Evolutionary conservation across 2,888 invertebrate species (phyloP).

Genomic region (Xestia sexstrigata): DNA sequence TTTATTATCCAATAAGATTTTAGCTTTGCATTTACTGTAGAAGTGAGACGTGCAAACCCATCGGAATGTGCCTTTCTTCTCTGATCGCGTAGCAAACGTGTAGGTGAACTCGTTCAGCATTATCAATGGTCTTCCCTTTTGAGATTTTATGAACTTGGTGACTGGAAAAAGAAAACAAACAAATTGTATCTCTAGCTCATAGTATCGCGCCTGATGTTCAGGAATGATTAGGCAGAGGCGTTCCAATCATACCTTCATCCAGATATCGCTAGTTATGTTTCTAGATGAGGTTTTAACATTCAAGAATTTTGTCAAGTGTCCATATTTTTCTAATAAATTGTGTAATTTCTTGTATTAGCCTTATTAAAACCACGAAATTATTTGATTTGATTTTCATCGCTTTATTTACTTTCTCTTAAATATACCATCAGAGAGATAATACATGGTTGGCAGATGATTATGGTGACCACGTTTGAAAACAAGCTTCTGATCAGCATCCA

Average conservation of each 20-base stretch:
- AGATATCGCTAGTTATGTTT: neutral
- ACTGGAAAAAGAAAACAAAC: slow-evolving; percentile 18
- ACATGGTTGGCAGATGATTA: too few species aligned
- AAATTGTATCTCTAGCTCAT: neutral
- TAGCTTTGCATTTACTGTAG: slow-evolving; percentile 36
- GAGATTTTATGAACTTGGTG: slow-evolving; percentile 38
- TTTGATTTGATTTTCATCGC: too few species aligned
- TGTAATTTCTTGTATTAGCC: too few species aligned
- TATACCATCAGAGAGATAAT: too few species aligned
- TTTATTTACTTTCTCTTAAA: too few species aligned
- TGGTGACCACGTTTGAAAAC: too few species aligned
- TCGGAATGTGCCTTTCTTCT: slow-evolving; percentile 22
- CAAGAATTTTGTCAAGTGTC: too few species aligned
- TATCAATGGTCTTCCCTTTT: slow-evolving; percentile 37
- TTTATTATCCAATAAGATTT: slow-evolving; percentile 14
- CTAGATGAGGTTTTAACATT: too few species aligned
- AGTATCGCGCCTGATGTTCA: neutral
- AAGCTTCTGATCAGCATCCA: too few species aligned
- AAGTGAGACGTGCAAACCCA: slow-evolving; percentile 51
- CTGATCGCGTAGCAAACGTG: slow-evolving; percentile 13
- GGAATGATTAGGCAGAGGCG: neutral
- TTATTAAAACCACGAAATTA: too few species aligned
- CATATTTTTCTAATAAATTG: too few species aligned
- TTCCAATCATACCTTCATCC: neutral
- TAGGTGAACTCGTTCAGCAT: slow-evolving; percentile 43